Percentiles rank a stretch among this genome's conserved stretches.
phyloP scores from a whole-genome alignment of 2,888 invertebrate genomes.

The Thelaira solivaga region DNA sequence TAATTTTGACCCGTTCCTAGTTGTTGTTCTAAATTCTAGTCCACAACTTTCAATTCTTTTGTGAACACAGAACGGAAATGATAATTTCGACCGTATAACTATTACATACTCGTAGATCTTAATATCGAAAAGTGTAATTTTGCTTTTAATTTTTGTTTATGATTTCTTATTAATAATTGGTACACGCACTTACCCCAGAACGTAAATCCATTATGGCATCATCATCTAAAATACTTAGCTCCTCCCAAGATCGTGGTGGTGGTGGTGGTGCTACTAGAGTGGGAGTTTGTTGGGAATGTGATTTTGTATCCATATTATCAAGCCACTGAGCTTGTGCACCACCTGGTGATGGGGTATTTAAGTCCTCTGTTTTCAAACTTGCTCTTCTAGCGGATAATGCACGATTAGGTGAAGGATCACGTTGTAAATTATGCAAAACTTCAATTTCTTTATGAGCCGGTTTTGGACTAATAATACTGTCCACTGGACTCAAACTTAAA shows the following conservation, averaged over 20 bases:
- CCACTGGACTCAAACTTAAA: conserved; percentile 78
- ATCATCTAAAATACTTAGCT: conserved; percentile 80
- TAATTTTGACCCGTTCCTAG: too few relatives aligned
- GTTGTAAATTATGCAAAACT: conserved; percentile 83
- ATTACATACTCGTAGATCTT: too few relatives aligned
- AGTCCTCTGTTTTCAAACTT: conserved; percentile 51
- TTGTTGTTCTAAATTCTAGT: too few relatives aligned
- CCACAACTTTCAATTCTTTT: too few relatives aligned
- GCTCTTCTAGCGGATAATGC: conserved; percentile 65
- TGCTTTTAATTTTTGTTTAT: too few relatives aligned
- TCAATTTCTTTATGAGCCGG: conserved; percentile 82
- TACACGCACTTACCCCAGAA: conserved; percentile 82
- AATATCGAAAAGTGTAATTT: too few relatives aligned
- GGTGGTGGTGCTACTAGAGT: conserved; percentile 54
- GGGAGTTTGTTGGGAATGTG: conserved; percentile 67
- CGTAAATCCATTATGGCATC: conserved; percentile 82
- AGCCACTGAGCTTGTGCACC: background rate
- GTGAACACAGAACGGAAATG: too few relatives aligned
- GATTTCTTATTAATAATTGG: too few relatives aligned
- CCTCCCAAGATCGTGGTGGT: conserved; percentile 80
- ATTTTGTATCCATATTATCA: background rate
- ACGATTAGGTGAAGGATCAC: conserved; percentile 82
- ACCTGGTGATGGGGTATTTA: conserved; percentile 19
- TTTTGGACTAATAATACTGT: conserved; percentile 76
- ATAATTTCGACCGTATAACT: too few relatives aligned